Conservation (phyloP, 2,888 invertebrate species). For the Caradrina clavipalpis region DNA sequence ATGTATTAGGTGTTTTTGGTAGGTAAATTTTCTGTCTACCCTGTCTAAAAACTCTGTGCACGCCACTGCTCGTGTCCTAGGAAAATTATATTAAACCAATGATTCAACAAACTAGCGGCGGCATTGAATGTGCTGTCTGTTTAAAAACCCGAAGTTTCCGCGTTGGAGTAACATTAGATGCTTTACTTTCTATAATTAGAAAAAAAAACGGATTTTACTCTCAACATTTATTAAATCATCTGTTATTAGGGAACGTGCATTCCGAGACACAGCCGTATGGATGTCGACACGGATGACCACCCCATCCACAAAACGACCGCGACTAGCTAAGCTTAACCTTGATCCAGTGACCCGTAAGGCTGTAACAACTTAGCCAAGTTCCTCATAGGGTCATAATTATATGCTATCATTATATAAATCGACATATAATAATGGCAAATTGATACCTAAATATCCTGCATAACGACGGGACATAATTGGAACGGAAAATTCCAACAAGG, state of each 20-base stretch:
- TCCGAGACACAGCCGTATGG: no score
- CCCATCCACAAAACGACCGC: no score
- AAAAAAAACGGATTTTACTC: background rate
- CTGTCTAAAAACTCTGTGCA: no score
- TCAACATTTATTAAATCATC: no score
- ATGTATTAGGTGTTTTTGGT: no score
- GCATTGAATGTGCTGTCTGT: constrained; percentile 52
- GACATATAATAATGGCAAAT: background rate
- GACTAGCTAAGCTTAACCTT: no score
- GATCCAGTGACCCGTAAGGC: no score
- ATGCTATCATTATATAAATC: background rate
- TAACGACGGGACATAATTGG: constrained; percentile 20
- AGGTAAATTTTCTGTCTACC: no score
- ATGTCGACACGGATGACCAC: no score
- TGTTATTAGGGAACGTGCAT: no score
- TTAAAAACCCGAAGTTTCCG: constrained; percentile 44
- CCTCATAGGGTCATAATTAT: background rate
- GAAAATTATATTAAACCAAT: constrained; percentile 34
- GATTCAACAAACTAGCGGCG: constrained; percentile 37
- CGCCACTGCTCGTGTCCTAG: constrained; percentile 43
- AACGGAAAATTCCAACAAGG: constrained; percentile 37
- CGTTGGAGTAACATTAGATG: constrained; percentile 38
- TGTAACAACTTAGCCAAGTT: no score
- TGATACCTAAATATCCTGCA: constrained; percentile 3
- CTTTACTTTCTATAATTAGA: constrained; percentile 43